Base-by-base conservation (phyloP, 1,140 invertebrate genomes). In the Mycetomoellerius zeteki region DNA sequence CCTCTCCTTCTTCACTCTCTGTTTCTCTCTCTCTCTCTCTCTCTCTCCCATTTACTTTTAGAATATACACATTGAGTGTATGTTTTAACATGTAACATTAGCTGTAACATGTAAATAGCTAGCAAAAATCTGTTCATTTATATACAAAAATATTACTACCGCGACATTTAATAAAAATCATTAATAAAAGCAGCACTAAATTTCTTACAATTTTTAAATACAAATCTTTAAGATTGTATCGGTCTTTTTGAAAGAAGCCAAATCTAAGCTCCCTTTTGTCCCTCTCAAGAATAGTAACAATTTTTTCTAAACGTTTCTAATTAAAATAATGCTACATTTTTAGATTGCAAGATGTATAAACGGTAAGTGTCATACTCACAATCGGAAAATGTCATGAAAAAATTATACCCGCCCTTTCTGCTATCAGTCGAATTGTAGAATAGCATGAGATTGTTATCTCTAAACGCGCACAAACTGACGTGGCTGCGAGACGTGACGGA, bases 401-500 rank as follows among this genome's bases (percentile, higher is more conserved):
- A 54, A 56, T 10, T 43, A 37, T 16, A 37, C 7, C 43, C 19
- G 10, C n/a, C 30, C 27, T 43, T 27, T 37, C 5, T 19, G n/a
- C 10, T 5, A 10, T 81, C 24, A 24, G 30, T 50, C 52, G n/a
- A 60, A 62, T 12, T 7, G 14, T 37, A 33, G 30, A 27, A 50
- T n/a, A 30, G 14, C 24, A 19, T 8, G 14, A 60, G 50, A 82
- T 82, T 58, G 56, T 52, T 52, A 56, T 47, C 12, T n/a, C 54
- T 14, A 56, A 21, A 21, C 33, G 30, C 10, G 37, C 21, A 37
- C 80, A 37, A 62, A 84, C 73, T 84, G 80, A 86, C 60, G 30
- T 64, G 54, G 24, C 64, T 33, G 30, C 56, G 33, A 85, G 37
- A 87, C 43, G 80, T 81, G 82, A 65, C 80, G 80, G 60, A 75